Evolutionary conservation across 2,797 vertebrate species (phyloP).

Genomic region (Loris lydekkerianus): DNA sequence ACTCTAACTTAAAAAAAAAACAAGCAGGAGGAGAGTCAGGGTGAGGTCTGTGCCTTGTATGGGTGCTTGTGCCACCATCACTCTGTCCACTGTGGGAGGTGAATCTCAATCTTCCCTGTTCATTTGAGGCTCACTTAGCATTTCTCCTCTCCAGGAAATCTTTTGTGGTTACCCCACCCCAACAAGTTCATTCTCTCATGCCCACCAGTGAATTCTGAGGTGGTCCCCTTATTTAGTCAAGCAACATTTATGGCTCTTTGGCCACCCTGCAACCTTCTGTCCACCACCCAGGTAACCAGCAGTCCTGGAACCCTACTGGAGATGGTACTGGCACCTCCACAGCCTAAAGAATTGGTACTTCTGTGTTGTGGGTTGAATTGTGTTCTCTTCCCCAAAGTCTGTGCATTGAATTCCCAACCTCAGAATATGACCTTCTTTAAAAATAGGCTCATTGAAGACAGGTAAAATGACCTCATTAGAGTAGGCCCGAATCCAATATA

Average conservation of each 20-base stretch:
- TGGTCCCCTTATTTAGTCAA: background rate
- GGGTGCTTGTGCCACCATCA: background rate
- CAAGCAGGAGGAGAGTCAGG: background rate
- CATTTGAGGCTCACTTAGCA: background rate
- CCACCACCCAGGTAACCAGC: background rate
- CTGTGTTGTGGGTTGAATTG: background rate
- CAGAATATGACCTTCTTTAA: background rate
- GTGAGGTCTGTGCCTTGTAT: background rate
- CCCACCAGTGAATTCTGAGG: background rate
- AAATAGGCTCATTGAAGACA: background rate
- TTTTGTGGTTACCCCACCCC: background rate
- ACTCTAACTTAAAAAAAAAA: no score
- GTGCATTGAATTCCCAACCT: background rate
- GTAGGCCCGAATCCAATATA: background rate
- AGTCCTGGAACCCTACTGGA: background rate
- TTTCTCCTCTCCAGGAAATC: background rate
- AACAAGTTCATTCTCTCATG: background rate
- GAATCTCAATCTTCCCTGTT: background rate
- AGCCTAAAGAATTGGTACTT: background rate
- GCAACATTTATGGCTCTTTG: no score
- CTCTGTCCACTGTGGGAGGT: no score
- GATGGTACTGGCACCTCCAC: background rate
- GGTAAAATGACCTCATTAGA: background rate
- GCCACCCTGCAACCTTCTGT: background rate
- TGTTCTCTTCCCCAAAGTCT: no score